Evolutionary conservation across 2,888 invertebrate species (phyloP), one percentile per base, ranked within the genome.

Genomic region (Sarcophaga caerulescens): DNA sequence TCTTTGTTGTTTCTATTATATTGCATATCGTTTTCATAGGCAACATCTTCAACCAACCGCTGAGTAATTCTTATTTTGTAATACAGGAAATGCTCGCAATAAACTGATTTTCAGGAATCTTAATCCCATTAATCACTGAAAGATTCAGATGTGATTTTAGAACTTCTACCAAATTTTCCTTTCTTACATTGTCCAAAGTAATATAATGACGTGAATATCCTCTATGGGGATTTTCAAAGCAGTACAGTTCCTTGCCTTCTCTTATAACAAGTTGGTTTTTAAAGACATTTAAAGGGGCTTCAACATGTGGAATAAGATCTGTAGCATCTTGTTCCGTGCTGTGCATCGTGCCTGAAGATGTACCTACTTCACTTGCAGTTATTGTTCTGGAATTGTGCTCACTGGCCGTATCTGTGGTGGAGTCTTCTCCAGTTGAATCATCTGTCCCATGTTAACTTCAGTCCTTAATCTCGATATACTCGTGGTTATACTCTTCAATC

Each of bases 201-300:
- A 68, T 19, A 23, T 52, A 69, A 17, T 69, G 23, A 23, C 69
- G 47, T 1, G 21, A 5, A 23, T 52, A 69, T 21, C 21, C 23
- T 17, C 52, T 21, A 52, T 47, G 47, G 21, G 21, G 69, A 14
- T 52, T 69, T 17, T 47, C 47, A 14, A 12, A 47, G 21, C 47
- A 19, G 45, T 47, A 19, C 6, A 25, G 52, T 17, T 75, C 23
- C n/a, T 52, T 21, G 11, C 52, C 47, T 59, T 17, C 63, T 23
- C 63, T 52, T n/a, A 75, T 63, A 25, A 75, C 14, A 19, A 47
- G 47, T 79, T 71, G 66, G 71, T 80, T 68, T 73, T 14, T 21
- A 45, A 77, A 59, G 47, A 70, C 76, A 71, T 78, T 60, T 63
- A 73, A 23, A 35, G 74, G n/a, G 45, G 76, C 65, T 62, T 78